Evolutionary conservation across 1,140 invertebrate genomes (phyloP), one percentile per base, ranked within the genome.

Genomic region (Diachasma alloeum): DNA sequence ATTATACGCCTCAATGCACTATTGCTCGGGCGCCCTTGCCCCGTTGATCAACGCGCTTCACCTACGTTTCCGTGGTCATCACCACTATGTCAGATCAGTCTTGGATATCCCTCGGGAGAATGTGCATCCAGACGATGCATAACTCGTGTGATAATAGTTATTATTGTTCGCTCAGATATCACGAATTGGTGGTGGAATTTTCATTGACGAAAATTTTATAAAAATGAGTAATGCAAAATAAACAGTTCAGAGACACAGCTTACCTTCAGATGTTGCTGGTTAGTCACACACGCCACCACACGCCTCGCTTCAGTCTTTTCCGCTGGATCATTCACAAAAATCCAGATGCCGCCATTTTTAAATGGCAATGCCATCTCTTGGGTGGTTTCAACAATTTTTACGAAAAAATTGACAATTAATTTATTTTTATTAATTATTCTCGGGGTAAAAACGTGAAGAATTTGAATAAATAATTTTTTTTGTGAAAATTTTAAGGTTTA

Each of bases 41-140:
- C 75, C 80, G 69, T 69, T 79, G 78, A 83, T 77, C 81, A 74
- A 80, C 10, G 72, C 72, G 77, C 69, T 85, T 85, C 81, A 87
- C 82, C 84, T 84, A 86, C 82, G 79, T 83, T 85, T 85, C 73
- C 79, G 81, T 83, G 79, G 81, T 84, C 81, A 86, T 86, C 81
- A 80, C 74, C 83, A 78, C 74, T 79, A 80, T 78, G 80, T 84
- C 81, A 84, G 81, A 81, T 80, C 69, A 80, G 79, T 85, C 78
- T 82, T 70, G 75, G 81, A 76, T 68, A 85, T 78, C 72, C 68
- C 70, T 78, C 74, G 73, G 72, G 44, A 79, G 76, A 75, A 44
- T 81, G 84, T 70, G 71, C 78, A 77, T 75, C 76, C 80, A 77
- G 71, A 74, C 78, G 83, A 77, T 70, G 74, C 82, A 85, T 82